These are phyloP conservation scores for Noctua janthe DNA, from an alignment of 2,888 invertebrate species.

Conservation along the genomic window DNA sequence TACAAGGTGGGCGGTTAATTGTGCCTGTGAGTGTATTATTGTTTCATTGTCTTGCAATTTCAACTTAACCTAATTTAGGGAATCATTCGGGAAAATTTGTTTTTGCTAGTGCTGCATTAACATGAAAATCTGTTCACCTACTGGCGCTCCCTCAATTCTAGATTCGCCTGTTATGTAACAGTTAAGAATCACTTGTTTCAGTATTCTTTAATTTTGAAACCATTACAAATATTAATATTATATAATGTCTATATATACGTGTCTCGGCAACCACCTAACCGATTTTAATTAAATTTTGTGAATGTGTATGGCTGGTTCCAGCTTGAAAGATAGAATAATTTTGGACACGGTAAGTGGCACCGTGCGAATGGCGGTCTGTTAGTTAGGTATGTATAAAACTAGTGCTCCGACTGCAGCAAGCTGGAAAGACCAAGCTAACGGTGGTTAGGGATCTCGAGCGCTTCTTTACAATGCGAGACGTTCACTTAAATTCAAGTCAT, in stretches of 20 bases:
- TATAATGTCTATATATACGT: too few relatives aligned
- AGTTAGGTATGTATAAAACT: background rate
- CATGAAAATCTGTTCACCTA: background rate
- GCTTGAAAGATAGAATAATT: background rate
- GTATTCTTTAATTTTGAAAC: too few relatives aligned
- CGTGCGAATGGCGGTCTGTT: background rate
- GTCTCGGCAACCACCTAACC: too few relatives aligned
- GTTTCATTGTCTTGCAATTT: background rate
- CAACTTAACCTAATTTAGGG: background rate
- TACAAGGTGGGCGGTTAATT: too few relatives aligned
- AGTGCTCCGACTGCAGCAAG: too few relatives aligned
- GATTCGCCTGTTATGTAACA: too few relatives aligned
- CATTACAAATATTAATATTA: too few relatives aligned
- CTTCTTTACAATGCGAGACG: background rate
- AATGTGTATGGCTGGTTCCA: background rate
- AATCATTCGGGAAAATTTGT: background rate
- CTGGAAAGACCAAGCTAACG: background rate
- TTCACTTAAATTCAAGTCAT: background rate
- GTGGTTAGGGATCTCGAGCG: background rate
- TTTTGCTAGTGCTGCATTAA: too few relatives aligned
- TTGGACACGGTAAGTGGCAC: background rate
- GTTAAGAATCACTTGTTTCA: background rate
- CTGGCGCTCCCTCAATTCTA: too few relatives aligned
- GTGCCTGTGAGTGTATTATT: background rate
- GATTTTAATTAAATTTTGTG: too few relatives aligned